Conservation (phyloP, 2,113 vertebrate species). For the Erpornis zantholeuca region DNA sequence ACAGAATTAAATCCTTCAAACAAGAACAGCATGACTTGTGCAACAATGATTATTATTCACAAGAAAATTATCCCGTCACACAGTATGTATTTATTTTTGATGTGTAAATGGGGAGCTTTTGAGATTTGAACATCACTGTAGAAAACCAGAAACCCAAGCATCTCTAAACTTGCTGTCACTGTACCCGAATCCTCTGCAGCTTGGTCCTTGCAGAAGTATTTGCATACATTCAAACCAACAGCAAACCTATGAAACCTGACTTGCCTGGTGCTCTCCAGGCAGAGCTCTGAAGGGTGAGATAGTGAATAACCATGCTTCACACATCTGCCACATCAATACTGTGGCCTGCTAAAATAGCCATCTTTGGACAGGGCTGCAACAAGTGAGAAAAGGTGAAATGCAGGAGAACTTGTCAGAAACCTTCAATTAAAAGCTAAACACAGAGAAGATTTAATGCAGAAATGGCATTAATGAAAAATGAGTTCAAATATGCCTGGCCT, state of each 20-base stretch:
- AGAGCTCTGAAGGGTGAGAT: background rate
- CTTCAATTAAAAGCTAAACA: background rate
- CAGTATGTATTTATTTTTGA: background rate
- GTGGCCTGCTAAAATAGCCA: accelerated
- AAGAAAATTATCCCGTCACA: background rate
- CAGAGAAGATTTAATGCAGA: background rate
- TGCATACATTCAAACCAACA: background rate
- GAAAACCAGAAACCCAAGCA: background rate
- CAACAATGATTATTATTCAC: background rate
- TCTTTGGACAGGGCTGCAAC: background rate
- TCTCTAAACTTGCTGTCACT: background rate
- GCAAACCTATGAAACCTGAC: background rate
- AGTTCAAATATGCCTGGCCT: background rate
- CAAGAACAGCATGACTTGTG: background rate
- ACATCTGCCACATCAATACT: accelerated
- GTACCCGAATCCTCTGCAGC: background rate
- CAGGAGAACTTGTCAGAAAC: background rate
- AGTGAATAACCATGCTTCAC: background rate
- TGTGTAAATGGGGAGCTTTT: background rate
- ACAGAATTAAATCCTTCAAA: background rate
- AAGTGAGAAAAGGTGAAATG: background rate
- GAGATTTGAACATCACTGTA: background rate
- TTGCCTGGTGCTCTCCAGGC: background rate
- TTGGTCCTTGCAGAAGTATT: background rate
- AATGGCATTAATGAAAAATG: background rate